These are phyloP conservation scores for Ahaetulla prasina DNA, from an alignment of 2,113 vertebrate species.

Conservation along the genomic window DNA sequence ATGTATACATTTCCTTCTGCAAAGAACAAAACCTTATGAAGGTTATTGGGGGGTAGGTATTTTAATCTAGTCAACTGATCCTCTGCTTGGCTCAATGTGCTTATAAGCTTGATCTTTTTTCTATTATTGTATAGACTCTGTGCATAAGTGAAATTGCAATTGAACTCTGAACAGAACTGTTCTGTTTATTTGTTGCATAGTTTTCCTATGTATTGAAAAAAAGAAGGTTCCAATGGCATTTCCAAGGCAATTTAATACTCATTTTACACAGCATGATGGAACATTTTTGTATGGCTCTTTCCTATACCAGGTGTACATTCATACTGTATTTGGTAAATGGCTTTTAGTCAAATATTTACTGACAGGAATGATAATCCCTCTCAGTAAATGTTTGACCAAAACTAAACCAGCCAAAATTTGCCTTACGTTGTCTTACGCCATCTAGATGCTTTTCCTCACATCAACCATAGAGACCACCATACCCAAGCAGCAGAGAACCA, in stretches of 20 bases:
- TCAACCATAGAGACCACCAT: neutral
- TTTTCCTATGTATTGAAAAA: neutral
- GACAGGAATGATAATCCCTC: neutral
- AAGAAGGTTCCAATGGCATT: neutral
- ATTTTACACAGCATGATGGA: neutral
- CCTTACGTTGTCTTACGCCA: neutral
- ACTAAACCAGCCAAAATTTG: neutral
- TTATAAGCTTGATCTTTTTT: neutral
- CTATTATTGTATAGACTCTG: neutral
- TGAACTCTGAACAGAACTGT: neutral
- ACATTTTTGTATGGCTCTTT: neutral
- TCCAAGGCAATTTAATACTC: neutral
- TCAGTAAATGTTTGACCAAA: neutral
- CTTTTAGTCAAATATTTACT: neutral
- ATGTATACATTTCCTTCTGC: neutral
- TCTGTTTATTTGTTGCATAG: neutral
- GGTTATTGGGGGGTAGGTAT: neutral
- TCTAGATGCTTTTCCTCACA: neutral
- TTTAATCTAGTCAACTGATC: neutral
- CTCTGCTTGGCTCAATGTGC: neutral
- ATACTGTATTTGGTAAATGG: neutral
- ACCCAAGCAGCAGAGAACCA: neutral
- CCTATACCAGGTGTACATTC: neutral
- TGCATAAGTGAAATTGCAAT: neutral
- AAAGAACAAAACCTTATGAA: neutral